Percentiles rank a stretch among this genome's conserved stretches.
Evolutionary conservation across 2,113 vertebrate species (phyloP).

Genomic region (Verasper variegatus): DNA sequence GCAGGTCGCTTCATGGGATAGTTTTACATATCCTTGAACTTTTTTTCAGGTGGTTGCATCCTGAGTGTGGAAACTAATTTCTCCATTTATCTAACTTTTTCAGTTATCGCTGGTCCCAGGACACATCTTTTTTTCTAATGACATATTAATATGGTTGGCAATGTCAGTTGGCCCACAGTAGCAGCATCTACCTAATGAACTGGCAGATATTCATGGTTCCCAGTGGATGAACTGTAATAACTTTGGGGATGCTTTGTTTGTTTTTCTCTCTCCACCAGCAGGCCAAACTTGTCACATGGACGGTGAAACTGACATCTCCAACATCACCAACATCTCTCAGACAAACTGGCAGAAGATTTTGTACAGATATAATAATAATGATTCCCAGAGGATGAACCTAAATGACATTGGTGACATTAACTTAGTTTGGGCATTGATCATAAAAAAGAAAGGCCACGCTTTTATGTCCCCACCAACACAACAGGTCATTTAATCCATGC

Average conservation of each 20-base stretch:
- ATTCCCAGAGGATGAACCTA: background rate
- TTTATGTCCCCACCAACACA: conserved; percentile 4
- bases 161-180: background rate
- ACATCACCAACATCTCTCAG: no score
- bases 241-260: background rate
- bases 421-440: background rate
- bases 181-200: background rate
- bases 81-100: background rate
- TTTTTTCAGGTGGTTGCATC: background rate
- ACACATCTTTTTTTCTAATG: background rate
- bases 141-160: no score
- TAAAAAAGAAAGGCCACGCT: background rate
- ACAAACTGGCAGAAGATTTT: no score
- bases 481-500: conserved; percentile 8
- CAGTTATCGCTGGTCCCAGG: background rate
- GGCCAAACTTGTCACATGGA: no score
- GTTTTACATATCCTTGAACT: conserved; percentile 21
- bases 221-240: background rate
- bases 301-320: no score
- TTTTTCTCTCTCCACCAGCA: no score
- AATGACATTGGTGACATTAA: background rate
- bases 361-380: no score
- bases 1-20: background rate
- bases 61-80: background rate
- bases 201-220: background rate